These are phyloP conservation scores for Limnodromus scolopaceus DNA, from an alignment of 2,797 vertebrate genomes.

Conservation along the genomic window DNA sequence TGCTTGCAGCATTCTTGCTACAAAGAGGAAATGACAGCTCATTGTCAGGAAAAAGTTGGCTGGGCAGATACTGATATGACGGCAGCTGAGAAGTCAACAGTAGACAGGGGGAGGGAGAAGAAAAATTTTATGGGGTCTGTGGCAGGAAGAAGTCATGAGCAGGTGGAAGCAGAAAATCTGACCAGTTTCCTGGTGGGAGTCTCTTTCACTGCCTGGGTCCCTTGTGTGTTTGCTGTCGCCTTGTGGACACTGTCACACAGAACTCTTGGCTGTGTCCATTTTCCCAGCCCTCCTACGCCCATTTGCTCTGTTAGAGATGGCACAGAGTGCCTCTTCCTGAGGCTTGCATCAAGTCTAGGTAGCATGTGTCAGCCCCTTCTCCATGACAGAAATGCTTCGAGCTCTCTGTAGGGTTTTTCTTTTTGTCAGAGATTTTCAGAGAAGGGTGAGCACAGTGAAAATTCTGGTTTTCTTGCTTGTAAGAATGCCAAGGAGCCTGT, in stretches of 20 bases:
- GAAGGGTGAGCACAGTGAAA: not conserved
- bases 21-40: not conserved
- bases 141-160: not conserved
- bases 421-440: not conserved
- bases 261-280: not conserved
- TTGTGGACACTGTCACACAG: not conserved
- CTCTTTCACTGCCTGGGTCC: fast-evolving
- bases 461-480: not conserved
- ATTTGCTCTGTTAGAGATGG: not conserved
- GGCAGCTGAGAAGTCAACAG: not conserved
- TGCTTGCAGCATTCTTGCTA: not conserved
- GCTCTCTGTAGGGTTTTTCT: not conserved
- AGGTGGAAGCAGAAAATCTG: not conserved
- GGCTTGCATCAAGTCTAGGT: not conserved
- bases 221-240: constrained; percentile 24
- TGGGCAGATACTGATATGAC: not conserved
- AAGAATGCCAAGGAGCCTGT: not conserved
- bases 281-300: not conserved
- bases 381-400: fast-evolving
- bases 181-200: fast-evolving
- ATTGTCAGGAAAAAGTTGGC: not conserved
- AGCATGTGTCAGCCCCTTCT: not conserved
- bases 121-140: not conserved
- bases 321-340: not conserved
- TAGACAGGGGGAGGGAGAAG: not conserved